Evolutionary conservation across 2,797 vertebrate genomes (phyloP).

Genomic region (Potorous gilbertii): DNA sequence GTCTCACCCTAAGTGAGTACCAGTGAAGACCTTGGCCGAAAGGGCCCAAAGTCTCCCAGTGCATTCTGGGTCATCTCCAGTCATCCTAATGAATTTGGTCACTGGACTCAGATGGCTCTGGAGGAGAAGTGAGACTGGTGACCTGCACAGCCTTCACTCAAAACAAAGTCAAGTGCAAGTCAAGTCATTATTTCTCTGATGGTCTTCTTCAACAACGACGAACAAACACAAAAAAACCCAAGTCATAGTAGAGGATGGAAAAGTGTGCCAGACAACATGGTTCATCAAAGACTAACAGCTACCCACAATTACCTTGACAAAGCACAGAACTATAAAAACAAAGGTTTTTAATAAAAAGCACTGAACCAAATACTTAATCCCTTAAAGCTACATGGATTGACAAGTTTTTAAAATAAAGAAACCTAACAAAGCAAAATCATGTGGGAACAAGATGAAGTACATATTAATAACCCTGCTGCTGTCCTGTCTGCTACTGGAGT

Average conservation of each 20-base stretch:
- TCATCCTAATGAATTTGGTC: too few species aligned
- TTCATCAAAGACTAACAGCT: neutral
- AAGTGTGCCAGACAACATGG: neutral
- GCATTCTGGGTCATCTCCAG: too few species aligned
- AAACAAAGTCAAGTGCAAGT: too few species aligned
- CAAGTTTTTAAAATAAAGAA: neutral
- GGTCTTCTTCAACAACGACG: too few species aligned
- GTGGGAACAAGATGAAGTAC: neutral
- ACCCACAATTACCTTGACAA: neutral
- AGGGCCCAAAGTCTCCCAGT: too few species aligned
- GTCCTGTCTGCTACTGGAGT: neutral
- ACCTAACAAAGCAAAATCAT: neutral
- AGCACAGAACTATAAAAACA: neutral
- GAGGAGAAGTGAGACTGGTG: too few species aligned
- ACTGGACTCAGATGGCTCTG: too few species aligned
- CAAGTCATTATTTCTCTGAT: too few species aligned
- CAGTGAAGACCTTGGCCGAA: too few species aligned
- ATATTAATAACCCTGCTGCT: neutral
- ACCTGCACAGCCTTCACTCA: too few species aligned
- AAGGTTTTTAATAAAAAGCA: neutral
- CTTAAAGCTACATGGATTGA: neutral
- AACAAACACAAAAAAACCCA: too few species aligned
- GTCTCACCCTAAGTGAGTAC: too few species aligned
- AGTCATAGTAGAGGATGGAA: neutral
- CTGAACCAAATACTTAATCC: neutral